phyloP scores from a whole-genome alignment of 1,140 invertebrate genomes.

The Drosophila rufa region DNA sequence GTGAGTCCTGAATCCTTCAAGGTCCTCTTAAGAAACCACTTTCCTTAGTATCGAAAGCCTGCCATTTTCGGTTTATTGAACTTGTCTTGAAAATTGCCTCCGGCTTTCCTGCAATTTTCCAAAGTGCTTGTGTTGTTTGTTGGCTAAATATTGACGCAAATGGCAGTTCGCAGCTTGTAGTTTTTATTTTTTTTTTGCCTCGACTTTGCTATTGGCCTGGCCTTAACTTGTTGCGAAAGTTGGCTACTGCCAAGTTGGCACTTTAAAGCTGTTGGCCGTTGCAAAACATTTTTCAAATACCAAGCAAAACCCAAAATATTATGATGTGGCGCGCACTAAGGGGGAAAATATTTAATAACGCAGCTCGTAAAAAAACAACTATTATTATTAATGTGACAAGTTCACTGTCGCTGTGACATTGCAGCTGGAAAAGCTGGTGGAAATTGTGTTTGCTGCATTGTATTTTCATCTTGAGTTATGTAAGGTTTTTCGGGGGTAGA shows the following conservation, averaged over 20 bases:
- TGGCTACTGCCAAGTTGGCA: slow-evolving; percentile 71
- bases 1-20: slow-evolving; percentile 37
- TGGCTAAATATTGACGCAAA: slow-evolving; percentile 42
- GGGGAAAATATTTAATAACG: slow-evolving; percentile 29
- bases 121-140: slow-evolving; percentile 20
- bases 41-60: neutral
- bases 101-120: slow-evolving; percentile 33
- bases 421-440: slow-evolving; percentile 11
- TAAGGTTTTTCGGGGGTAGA: neutral
- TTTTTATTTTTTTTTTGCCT: slow-evolving; percentile 21
- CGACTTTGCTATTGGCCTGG: slow-evolving; percentile 37
- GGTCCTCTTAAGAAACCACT: too few species aligned
- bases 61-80: slow-evolving; percentile 40
- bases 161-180: slow-evolving; percentile 29
- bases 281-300: slow-evolving; percentile 61
- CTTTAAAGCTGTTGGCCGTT: slow-evolving; percentile 36
- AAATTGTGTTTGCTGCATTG: slow-evolving; percentile 1
- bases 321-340: slow-evolving; percentile 36
- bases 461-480: neutral
- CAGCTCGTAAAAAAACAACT: slow-evolving; percentile 16
- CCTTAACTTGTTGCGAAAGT: slow-evolving; percentile 77
- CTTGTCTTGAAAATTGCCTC: slow-evolving; percentile 27
- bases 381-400: slow-evolving; percentile 18
- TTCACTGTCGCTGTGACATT: slow-evolving; percentile 23
- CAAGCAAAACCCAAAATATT: slow-evolving; percentile 14